Evolutionary conservation across 23 tunicate species (phyloP).

Genomic region (Diplosoma virens): DNA sequence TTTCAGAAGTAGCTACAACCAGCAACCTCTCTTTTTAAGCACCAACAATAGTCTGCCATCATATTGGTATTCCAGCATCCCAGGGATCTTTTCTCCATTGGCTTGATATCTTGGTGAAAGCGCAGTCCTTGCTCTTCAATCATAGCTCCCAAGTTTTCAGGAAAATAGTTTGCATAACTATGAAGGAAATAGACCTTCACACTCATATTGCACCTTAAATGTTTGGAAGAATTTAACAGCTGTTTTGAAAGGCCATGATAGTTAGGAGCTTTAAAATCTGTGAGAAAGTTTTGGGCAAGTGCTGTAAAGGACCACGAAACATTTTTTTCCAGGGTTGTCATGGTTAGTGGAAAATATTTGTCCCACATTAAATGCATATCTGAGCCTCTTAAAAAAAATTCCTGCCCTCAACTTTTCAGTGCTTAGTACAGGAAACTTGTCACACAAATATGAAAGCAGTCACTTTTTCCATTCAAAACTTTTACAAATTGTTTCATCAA

Average conservation of each 20-base stretch:
- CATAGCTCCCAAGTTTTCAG: slow-evolving; percentile 3
- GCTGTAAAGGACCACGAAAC: slow-evolving; percentile 32
- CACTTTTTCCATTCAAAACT: slow-evolving; percentile 3
- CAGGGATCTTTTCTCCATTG: neutral
- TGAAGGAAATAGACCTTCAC: slow-evolving; percentile 26
- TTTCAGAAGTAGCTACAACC: slow-evolving; percentile 7
- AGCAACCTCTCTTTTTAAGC: slow-evolving; percentile 9
- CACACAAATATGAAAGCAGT: slow-evolving; percentile 17
- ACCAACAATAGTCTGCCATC: slow-evolving; percentile 27
- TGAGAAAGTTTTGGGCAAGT: neutral
- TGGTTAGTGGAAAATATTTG: neutral
- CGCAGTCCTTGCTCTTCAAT: slow-evolving; percentile 21
- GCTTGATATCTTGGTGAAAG: slow-evolving; percentile 26
- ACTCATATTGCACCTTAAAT: slow-evolving; percentile 21
- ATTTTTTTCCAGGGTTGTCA: neutral
- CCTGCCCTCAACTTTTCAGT: slow-evolving; percentile 22
- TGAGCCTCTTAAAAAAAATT: slow-evolving; percentile 22
- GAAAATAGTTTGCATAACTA: slow-evolving; percentile 16
- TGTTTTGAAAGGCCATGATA: neutral
- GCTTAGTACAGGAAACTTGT: neutral
- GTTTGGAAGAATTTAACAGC: slow-evolving; percentile 6
- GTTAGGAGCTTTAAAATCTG: slow-evolving; percentile 2
- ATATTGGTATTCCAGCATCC: slow-evolving; percentile 32
- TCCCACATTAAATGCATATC: slow-evolving; percentile 11
- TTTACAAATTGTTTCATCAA: slow-evolving; percentile 32